Evolutionary conservation across 2,888 invertebrate genomes (phyloP).

Genomic region (Heliconius sara): DNA sequence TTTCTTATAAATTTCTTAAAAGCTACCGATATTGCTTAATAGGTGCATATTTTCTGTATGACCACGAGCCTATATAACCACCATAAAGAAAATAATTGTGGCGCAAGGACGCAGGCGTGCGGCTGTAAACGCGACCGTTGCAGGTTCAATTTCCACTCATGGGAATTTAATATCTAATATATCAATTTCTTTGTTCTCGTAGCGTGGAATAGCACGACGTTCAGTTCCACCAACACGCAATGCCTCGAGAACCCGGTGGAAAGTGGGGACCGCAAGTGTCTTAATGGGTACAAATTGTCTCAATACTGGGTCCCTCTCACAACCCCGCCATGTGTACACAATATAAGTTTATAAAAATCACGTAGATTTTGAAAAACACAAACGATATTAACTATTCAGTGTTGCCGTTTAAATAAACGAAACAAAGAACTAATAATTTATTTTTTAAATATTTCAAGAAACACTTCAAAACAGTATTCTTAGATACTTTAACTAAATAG

Average conservation of each 20-base stretch:
- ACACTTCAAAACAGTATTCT: neutral
- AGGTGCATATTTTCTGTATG: too few relatives aligned
- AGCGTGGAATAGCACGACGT: neutral
- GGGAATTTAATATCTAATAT: neutral
- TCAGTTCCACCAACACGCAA: neutral
- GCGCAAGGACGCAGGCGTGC: neutral
- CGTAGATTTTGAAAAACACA: neutral
- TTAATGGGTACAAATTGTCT: neutral
- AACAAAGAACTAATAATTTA: too few relatives aligned
- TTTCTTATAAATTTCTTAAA: too few relatives aligned
- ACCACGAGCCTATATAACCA: too few relatives aligned
- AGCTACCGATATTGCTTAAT: too few relatives aligned
- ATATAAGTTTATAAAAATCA: neutral
- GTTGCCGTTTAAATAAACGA: too few relatives aligned
- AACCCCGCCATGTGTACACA: too few relatives aligned
- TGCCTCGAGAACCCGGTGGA: neutral
- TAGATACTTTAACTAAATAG: constrained; percentile 1
- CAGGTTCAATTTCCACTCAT: neutral
- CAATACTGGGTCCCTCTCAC: too few relatives aligned
- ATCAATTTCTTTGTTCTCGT: neutral
- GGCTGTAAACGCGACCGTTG: neutral
- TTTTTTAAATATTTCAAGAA: neutral
- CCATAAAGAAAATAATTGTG: neutral
- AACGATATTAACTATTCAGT: too few relatives aligned
- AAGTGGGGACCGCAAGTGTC: neutral